These are phyloP conservation scores for Hydrozoanthus tunicans DNA, from an alignment of 64 coral and sea anemone genomes.

Conservation along the genomic window DNA sequence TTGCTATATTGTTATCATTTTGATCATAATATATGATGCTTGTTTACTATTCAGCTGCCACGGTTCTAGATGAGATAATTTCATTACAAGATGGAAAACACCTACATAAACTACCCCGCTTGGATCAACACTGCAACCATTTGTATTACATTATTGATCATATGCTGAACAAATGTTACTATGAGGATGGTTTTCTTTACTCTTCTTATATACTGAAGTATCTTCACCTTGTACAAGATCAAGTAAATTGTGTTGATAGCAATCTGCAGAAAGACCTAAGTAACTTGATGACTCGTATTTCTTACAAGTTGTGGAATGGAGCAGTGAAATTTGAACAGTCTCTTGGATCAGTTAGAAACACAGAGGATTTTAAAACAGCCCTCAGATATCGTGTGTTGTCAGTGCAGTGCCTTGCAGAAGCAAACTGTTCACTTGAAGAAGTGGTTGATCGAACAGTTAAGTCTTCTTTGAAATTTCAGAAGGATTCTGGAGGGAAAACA, in stretches of 20 bases:
- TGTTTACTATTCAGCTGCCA: conserved; percentile 15
- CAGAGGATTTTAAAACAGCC: background rate
- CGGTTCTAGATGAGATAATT: conserved; percentile 16
- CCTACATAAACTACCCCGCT: conserved; percentile 16
- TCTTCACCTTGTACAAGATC: conserved; percentile 15
- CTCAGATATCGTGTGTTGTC: conserved; percentile 37
- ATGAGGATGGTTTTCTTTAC: conserved; percentile 45
- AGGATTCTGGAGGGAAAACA: conserved; percentile 20
- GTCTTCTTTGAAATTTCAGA: conserved; percentile 52
- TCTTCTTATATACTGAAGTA: conserved; percentile 37
- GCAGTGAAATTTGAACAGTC: conserved; percentile 46
- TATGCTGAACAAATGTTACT: conserved; percentile 18
- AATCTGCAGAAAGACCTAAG: background rate
- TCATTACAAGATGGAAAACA: conserved; percentile 26
- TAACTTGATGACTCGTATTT: conserved; percentile 46
- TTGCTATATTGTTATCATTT: too few species aligned
- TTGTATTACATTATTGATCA: conserved; percentile 38
- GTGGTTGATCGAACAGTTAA: conserved; percentile 29
- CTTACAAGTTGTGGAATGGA: conserved; percentile 44
- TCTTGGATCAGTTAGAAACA: background rate
- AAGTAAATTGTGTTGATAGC: conserved; percentile 32
- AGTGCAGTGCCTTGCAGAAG: conserved; percentile 44
- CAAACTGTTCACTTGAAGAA: conserved; percentile 46
- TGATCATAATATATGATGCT: background rate
- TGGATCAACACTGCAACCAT: conserved; percentile 55